Base-by-base conservation (phyloP, 1,140 invertebrate species). In the Zaprionus gabonicus region DNA sequence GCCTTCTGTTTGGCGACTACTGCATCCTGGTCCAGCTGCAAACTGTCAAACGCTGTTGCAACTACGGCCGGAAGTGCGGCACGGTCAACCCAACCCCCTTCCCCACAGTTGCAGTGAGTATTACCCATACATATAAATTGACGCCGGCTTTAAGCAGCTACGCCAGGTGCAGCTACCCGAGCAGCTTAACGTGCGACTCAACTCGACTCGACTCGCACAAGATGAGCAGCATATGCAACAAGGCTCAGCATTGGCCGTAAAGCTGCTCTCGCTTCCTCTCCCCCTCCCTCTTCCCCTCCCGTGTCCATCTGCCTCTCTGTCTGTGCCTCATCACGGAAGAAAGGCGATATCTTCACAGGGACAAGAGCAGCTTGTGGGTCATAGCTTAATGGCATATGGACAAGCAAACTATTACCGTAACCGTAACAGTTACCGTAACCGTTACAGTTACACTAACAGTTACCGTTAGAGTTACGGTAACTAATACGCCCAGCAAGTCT, bases 11-110 rank as follows among this genome's bases (percentile, higher is more conserved):
- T 49, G 38, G 38, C 15, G 15, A 5, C 44, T 49, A n/a, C 44
- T 62, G 9, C 59, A 55, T 31, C 13, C 23, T 34, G 34, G 25
- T 59, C 15, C 68, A 71, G 60, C 55, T 71, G 73, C 53, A 57
- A 74, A 70, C 72, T 77, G 64, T 73, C 64, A 84, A 83, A 77
- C 60, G 81, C 63, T 80, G 81, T 60, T 68, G 76, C 81, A 83
- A 83, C 72, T 76, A 77, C 81, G 49, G 51, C 67, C 77, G 72
- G 81, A 83, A 76, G 81, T 77, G 68, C 72, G 57, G 59, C 51
- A 77, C 38, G 79, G 79, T 69, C 78, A 81, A 38, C 59, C 63
- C 49, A 23, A 49, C 44, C 44, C 44, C 28, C 28, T 31, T 23
- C 25, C 25, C 23, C 9, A 34, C 31, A 31, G 17, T 27, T 34